These are phyloP conservation scores for Idris sp. DNA, from an alignment of 1,140 invertebrate species.

Conservation along the genomic window DNA sequence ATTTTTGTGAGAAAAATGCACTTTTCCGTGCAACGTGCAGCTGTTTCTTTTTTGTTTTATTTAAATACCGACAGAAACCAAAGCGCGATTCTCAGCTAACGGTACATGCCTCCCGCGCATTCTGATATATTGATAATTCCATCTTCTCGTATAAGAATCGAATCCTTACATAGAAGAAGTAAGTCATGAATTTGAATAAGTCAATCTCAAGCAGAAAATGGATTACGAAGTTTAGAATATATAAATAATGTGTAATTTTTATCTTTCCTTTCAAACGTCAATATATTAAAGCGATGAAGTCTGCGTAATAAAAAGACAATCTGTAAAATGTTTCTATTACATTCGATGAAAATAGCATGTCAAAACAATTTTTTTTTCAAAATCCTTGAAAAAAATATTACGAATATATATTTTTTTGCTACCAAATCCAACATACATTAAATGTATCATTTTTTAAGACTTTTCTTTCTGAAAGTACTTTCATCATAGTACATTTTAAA, in stretches of 20 bases:
- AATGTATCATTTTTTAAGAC: too few species aligned
- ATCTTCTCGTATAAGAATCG: slow-evolving; percentile 30
- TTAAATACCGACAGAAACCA: slow-evolving; percentile 36
- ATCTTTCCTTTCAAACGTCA: slow-evolving; percentile 42
- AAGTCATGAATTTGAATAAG: slow-evolving; percentile 60
- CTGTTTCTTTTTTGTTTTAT: slow-evolving; percentile 23
- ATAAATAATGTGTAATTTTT: slow-evolving; percentile 48
- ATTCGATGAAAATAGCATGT: too few species aligned
- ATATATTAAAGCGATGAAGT: slow-evolving; percentile 14
- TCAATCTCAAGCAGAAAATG: slow-evolving; percentile 41
- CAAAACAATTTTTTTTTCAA: too few species aligned
- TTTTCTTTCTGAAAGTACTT: too few species aligned
- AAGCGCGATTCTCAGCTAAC: slow-evolving; percentile 51
- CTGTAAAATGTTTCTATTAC: too few species aligned
- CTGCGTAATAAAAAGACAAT: slow-evolving; percentile 4
- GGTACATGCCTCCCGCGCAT: slow-evolving; percentile 48
- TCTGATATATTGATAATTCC: slow-evolving; percentile 57
- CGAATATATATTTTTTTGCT: too few species aligned
- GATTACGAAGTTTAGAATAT: slow-evolving; percentile 38
- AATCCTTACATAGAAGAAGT: slow-evolving; percentile 26
- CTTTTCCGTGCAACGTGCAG: slow-evolving; percentile 23
- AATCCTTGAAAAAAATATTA: too few species aligned
- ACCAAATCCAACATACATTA: too few species aligned
- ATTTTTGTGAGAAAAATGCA: slow-evolving; percentile 30
- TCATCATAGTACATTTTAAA: too few species aligned